Evolutionary conservation across 2,113 vertebrate species (phyloP), one percentile per base, ranked within the genome.

Genomic region (Eidolon helvum): DNA sequence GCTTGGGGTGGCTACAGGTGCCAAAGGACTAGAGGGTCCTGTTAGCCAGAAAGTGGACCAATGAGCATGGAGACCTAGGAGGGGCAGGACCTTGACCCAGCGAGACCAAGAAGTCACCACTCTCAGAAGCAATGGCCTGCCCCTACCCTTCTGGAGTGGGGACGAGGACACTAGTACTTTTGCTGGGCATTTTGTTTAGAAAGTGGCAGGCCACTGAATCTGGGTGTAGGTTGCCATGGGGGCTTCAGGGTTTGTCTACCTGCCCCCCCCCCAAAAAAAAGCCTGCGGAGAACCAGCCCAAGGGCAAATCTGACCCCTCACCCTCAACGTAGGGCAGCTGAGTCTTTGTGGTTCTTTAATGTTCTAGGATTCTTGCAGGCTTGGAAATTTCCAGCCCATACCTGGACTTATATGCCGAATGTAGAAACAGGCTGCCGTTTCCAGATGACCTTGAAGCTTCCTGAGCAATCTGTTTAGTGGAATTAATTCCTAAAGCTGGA

Each of bases 361-460:
- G 22, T 40, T 65, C 10, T 9, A n/a, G 45, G 50, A n/a, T 53
- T 90, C 90, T 26, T 26, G 11, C 2, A 4, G 45, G 77, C 65
- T 74, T 85, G 82, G 90, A 82, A 93, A 85, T 85, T 65, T 91
- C 91, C 40, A 74, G 77, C 57, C 53, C 38, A 11, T 40, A 19
- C 28, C 66, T 91, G 83, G 78, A 45, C 35, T 33, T 40, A 15
- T 2, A 45, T 35, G 85, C 38, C 10, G 5, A 48, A 96, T 40
- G 80, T 53, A 40, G 45, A 96, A 93, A 96, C 94, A 97, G 97
- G 97, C 59, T 96, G 96, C 93, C 97, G 94, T 98, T 98, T 97
- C 97, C 94, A 97, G 97, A 89, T 79, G 97, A 97, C 97, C 96
- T 95, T 94, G 92, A 97, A 86, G 91, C 87, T 94, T 97, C 98